Percentiles rank a stretch among this genome's conserved stretches.
Evolutionary conservation across 2,888 invertebrate genomes (phyloP).

Genomic region (Lissonota sp.): DNA sequence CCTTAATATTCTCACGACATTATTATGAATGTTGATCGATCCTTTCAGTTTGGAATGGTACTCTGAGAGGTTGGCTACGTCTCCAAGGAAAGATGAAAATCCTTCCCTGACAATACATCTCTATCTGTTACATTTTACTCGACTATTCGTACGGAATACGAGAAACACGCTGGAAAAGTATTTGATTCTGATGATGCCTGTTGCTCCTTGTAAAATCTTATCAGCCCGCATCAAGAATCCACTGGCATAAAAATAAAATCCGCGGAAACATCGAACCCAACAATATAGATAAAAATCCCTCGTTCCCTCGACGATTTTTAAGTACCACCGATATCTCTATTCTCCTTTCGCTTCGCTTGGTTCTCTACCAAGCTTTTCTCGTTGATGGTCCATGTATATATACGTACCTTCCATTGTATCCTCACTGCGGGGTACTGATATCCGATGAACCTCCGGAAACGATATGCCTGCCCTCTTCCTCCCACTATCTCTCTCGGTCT

Average conservation of each 20-base stretch:
- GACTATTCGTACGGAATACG: neutral
- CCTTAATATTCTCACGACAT: too few relatives aligned
- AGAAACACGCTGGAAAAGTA: neutral
- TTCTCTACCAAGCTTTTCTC: constrained; percentile 2
- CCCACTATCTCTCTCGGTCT: neutral
- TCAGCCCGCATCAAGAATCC: neutral
- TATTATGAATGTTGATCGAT: too few relatives aligned
- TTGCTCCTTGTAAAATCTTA: constrained; percentile 1
- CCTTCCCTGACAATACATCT: too few relatives aligned
- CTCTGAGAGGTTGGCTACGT: too few relatives aligned
- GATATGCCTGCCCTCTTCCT: constrained; percentile 24
- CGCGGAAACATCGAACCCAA: neutral
- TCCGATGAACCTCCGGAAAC: constrained; percentile 70
- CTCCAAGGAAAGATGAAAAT: too few relatives aligned
- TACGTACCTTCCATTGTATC: constrained; percentile 27
- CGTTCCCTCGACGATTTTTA: constrained; percentile 5
- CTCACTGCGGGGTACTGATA: constrained; percentile 28
- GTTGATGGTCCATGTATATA: constrained; percentile 3
- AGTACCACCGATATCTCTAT: constrained; percentile 7
- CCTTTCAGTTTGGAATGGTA: too few relatives aligned
- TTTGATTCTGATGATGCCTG: neutral
- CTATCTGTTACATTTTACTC: too few relatives aligned
- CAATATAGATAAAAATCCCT: neutral
- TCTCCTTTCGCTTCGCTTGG: neutral
- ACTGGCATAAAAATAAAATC: constrained; percentile 4